Conservation (phyloP, 2,888 invertebrate species). For the Pseudoips prasinana region DNA sequence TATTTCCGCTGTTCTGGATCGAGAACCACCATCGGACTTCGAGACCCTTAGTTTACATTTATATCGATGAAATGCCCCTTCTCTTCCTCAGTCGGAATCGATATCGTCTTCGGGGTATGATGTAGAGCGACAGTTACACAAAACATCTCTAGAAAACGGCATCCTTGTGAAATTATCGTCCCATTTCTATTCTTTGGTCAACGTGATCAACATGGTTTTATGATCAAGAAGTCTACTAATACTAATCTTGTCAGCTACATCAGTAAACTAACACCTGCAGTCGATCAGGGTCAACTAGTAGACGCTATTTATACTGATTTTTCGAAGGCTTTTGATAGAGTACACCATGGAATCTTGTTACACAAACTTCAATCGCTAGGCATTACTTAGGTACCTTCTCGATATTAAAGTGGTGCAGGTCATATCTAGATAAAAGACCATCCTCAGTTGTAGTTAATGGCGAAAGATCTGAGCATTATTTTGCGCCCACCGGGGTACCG, state of each 20-base stretch:
- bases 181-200: no score
- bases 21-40: no score
- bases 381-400: neutral
- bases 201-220: neutral
- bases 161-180: no score
- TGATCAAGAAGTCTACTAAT: neutral
- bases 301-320: no score
- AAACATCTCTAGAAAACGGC: no score
- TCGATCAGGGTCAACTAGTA: constrained; percentile 1
- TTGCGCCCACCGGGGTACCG: neutral
- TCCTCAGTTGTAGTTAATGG: constrained; percentile 1
- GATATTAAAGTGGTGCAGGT: constrained; percentile 3
- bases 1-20: no score
- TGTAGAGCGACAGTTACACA: no score
- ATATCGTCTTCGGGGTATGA: no score
- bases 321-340: constrained; percentile 4
- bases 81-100: no score
- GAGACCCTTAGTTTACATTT: no score
- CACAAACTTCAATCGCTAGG: neutral
- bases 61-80: no score
- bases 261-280: neutral
- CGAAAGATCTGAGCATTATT: neutral
- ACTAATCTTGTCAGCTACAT: constrained; percentile 1
- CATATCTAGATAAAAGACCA: constrained; percentile 1
- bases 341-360: neutral